Evolutionary conservation across 1,140 invertebrate species (phyloP).

Genomic region (Tribolium castaneum): DNA sequence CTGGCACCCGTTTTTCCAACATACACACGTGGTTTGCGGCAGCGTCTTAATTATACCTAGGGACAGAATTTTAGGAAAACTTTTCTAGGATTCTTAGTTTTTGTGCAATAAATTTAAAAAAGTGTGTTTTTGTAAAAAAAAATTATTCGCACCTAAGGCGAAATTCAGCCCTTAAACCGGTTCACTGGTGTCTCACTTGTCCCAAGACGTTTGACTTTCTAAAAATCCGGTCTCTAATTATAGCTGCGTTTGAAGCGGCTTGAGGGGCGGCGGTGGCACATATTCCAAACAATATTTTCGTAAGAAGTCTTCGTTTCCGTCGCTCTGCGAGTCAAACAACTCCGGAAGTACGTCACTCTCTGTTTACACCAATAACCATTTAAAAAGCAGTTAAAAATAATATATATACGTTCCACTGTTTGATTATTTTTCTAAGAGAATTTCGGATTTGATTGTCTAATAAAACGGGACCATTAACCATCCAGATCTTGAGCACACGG

Average conservation of each 20-base stretch:
- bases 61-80: too few relatives aligned
- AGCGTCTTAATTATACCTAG: constrained; percentile 42
- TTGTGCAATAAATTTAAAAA: too few relatives aligned
- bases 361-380: constrained; percentile 60
- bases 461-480: constrained; percentile 57
- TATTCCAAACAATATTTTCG: constrained; percentile 43
- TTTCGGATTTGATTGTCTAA: constrained; percentile 58
- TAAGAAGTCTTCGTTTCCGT: constrained; percentile 52
- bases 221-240: too few relatives aligned
- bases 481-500: constrained; percentile 16
- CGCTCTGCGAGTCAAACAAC: constrained; percentile 46
- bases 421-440: constrained; percentile 61
- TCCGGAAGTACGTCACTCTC: constrained; percentile 58
- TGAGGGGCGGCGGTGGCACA: not conserved
- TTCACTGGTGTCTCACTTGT: too few relatives aligned
- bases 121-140: too few relatives aligned
- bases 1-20: too few relatives aligned
- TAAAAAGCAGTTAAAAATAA: constrained; percentile 58
- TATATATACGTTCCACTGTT: constrained; percentile 50
- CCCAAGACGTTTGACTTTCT: too few relatives aligned
- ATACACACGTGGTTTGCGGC: not conserved
- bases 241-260: constrained; percentile 25
- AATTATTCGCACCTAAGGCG: too few relatives aligned
- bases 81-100: too few relatives aligned
- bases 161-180: too few relatives aligned